Conservation (phyloP, 1,140 invertebrate genomes). For the Drosophila cardini region DNA sequence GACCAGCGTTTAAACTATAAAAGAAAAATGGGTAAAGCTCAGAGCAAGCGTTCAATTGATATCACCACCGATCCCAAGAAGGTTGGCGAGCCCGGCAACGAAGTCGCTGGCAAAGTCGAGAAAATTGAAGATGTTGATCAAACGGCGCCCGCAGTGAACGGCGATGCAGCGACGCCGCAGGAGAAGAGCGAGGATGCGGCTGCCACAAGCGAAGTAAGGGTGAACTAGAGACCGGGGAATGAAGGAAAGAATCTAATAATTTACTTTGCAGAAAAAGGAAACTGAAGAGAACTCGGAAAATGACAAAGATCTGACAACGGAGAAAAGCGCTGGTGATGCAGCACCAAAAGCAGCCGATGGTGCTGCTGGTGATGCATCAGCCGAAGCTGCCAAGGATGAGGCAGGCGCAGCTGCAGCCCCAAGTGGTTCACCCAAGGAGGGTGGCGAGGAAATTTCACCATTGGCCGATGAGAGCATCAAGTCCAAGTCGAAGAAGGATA, state of each 20-base stretch:
- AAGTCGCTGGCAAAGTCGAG: conserved; percentile 89
- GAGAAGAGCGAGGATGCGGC: conserved; percentile 84
- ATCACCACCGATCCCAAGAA: conserved; percentile 93
- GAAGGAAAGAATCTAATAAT: too few species aligned
- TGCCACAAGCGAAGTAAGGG: conserved; percentile 65
- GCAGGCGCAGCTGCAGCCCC: conserved; percentile 12
- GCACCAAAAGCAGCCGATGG: conserved; percentile 62
- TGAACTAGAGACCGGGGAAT: too few species aligned
- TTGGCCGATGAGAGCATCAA: conserved; percentile 87
- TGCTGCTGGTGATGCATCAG: conserved; percentile 75
- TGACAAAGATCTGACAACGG: conserved; percentile 88
- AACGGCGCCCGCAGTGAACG: conserved; percentile 87
- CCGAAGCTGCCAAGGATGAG: conserved; percentile 83
- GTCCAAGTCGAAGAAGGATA: conserved; percentile 91
- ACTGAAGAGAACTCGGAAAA: conserved; percentile 88
- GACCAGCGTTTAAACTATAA: conserved; percentile 38
- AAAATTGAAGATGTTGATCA: conserved; percentile 90
- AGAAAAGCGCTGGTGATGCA: conserved; percentile 85
- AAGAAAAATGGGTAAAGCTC: conserved; percentile 90
- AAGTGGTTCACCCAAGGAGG: conserved; percentile 64
- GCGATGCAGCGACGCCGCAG: conserved; percentile 87
- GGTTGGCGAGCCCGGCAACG: conserved; percentile 87
- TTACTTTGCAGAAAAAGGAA: conserved; percentile 86
- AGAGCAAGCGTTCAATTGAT: conserved; percentile 93
- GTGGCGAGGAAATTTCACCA: conserved; percentile 85